A percentile compares a stretch with the other conserved stretches of the same genome.
Evolutionary conservation across 1,140 invertebrate species (phyloP).

Genomic region (Anastrepha obliqua): DNA sequence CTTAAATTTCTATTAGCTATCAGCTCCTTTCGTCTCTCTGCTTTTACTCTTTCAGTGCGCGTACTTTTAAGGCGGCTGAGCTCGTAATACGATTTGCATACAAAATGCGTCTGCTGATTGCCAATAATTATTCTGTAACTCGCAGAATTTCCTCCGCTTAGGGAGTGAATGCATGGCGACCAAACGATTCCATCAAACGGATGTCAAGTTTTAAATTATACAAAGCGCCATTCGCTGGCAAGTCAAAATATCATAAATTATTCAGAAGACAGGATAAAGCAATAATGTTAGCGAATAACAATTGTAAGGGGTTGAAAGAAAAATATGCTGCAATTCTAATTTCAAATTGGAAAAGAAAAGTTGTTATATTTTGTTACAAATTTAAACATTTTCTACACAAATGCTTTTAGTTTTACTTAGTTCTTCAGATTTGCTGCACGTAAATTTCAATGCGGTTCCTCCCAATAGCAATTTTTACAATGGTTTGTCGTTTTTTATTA

Average conservation of each 20-base stretch:
- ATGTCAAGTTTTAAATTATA: background rate
- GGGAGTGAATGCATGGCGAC: background rate
- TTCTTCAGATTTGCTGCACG: too few relatives aligned
- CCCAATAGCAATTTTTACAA: too few relatives aligned
- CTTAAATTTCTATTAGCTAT: too few relatives aligned
- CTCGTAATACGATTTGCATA: background rate
- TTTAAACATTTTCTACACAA: too few relatives aligned
- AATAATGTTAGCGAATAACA: background rate
- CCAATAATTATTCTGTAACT: background rate
- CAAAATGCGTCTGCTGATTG: background rate
- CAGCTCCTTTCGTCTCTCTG: background rate
- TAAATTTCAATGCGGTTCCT: too few relatives aligned
- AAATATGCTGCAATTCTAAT: background rate
- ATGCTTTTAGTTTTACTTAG: too few relatives aligned
- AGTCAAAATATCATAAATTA: slow-evolving; percentile 12
- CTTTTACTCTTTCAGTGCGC: background rate
- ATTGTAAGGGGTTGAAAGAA: background rate
- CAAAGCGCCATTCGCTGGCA: background rate
- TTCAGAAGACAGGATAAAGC: background rate
- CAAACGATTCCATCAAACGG: background rate
- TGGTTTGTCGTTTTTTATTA: too few relatives aligned
- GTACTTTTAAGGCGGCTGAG: background rate
- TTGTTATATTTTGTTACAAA: too few relatives aligned
- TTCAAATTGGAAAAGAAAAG: too few relatives aligned
- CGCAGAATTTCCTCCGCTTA: background rate